Evolutionary conservation across 2,113 vertebrate genomes (phyloP).

Genomic region (Gymnarchus niloticus): DNA sequence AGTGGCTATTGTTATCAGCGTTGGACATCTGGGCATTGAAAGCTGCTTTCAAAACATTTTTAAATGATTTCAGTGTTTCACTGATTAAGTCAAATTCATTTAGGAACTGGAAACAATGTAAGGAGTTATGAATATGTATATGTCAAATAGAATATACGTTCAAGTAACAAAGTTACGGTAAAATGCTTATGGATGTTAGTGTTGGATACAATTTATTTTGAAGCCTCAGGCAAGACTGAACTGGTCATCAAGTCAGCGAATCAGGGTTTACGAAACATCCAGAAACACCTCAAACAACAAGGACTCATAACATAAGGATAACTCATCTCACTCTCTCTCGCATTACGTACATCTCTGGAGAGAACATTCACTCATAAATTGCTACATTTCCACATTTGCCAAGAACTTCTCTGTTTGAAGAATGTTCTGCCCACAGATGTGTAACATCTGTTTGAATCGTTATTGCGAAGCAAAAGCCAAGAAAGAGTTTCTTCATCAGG

Average conservation of each 20-base stretch:
- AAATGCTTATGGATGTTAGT: background rate
- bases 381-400: background rate
- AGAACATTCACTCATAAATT: background rate
- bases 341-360: background rate
- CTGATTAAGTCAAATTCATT: background rate
- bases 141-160: too few species aligned
- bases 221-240: background rate
- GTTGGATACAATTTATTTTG: background rate
- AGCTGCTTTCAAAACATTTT: background rate
- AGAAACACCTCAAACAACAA: background rate
- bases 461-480: conserved; percentile 25
- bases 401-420: background rate
- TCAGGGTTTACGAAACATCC: background rate
- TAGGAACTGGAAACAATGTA: too few species aligned
- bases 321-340: background rate
- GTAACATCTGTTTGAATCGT: conserved; percentile 36
- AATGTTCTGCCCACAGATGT: background rate
- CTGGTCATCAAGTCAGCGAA: too few species aligned
- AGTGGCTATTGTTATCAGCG: background rate
- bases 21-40: background rate
- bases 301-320: background rate
- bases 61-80: background rate
- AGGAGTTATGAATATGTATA: too few species aligned
- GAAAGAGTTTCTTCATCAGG: conserved; percentile 31
- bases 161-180: too few species aligned